These are phyloP conservation scores for Neelides folsomi DNA, from an alignment of 2,888 invertebrate genomes.

Conservation along the genomic window DNA sequence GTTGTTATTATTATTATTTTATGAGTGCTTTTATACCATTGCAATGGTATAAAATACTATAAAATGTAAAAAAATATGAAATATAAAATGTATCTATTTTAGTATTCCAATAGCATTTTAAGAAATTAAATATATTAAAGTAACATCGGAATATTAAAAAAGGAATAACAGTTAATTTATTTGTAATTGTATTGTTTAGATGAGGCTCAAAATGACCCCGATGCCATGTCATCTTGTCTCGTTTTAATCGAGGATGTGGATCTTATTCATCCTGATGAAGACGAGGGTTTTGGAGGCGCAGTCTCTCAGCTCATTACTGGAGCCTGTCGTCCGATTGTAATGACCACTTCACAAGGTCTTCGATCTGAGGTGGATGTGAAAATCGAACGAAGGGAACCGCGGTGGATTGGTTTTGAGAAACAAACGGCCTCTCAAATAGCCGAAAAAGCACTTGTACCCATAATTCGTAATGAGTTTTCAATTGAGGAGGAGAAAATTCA, in stretches of 20 bases:
- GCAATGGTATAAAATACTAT: no score
- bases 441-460: conserved; percentile 20
- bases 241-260: conserved; percentile 30
- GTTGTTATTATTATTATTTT: no score
- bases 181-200: not conserved
- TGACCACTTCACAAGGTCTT: conserved; percentile 17
- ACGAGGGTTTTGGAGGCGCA: conserved; percentile 29
- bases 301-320: conserved; percentile 27
- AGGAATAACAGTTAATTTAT: no score
- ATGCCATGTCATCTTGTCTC: conserved; percentile 18
- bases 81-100: no score
- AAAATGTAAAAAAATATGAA: no score
- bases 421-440: conserved; percentile 19
- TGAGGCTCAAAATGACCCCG: not conserved
- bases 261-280: conserved; percentile 22
- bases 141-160: no score
- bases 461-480: conserved; percentile 7
- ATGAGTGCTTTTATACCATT: no score
- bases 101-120: no score
- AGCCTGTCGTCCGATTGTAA: conserved; percentile 31
- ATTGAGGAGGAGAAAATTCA: not conserved
- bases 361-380: conserved; percentile 17
- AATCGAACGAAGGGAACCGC: conserved; percentile 26
- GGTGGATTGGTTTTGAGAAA: conserved; percentile 15
- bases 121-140: no score